Percentiles rank a stretch among this genome's conserved stretches.
Evolutionary conservation across 2,113 vertebrate species (phyloP).

Genomic region (Damaliscus lunatus): DNA sequence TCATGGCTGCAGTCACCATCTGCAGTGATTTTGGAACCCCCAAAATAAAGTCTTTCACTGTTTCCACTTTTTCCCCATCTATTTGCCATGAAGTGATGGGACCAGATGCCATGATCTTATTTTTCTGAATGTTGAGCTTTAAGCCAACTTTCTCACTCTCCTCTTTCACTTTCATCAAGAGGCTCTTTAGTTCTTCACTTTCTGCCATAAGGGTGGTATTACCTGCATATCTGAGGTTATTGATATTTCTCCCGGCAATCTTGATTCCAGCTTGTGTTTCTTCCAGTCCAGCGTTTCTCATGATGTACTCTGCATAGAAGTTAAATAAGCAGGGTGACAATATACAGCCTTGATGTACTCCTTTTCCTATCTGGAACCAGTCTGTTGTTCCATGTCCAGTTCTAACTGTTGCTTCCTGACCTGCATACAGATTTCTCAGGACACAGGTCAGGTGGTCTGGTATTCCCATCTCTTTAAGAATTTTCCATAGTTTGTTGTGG

Average conservation of each 20-base stretch:
- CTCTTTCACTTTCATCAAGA: neutral
- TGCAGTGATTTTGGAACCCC: neutral
- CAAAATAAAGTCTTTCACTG: neutral
- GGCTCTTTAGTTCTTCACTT: neutral
- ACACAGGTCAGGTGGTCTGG: neutral
- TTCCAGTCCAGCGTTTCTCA: accelerated
- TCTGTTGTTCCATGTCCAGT: neutral
- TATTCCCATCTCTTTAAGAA: neutral
- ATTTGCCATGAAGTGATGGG: neutral
- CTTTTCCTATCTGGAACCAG: neutral
- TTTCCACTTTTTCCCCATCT: neutral
- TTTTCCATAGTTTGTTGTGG: neutral
- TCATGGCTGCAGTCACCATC: neutral
- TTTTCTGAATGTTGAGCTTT: neutral
- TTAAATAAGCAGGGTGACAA: neutral
- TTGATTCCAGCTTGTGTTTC: neutral
- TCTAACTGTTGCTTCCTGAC: neutral
- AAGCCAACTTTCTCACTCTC: neutral
- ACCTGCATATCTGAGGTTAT: neutral
- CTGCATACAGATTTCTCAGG: neutral
- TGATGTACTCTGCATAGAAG: neutral
- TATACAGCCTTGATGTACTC: neutral
- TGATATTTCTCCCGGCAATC: neutral
- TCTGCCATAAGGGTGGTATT: neutral
- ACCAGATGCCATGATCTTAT: neutral